Conservation (phyloP, 2,888 invertebrate genomes). For the Dexiosoma caninum region DNA sequence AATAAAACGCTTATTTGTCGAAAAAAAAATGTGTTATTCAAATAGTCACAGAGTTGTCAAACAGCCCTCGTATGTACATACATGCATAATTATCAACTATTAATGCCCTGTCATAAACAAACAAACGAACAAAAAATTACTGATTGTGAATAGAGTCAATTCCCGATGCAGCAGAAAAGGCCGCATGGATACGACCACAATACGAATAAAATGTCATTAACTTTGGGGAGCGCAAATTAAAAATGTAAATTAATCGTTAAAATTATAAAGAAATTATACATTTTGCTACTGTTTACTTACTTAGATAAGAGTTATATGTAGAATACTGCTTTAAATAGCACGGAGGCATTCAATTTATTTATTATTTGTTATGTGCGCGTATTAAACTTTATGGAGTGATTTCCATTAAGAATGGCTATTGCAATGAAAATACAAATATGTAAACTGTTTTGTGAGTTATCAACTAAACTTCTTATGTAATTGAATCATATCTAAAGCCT, state of each 20-base stretch:
- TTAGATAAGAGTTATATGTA: slow-evolving; percentile 29
- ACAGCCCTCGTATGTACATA: too few species aligned
- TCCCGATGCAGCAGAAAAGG: background rate
- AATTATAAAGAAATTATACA: slow-evolving; percentile 21
- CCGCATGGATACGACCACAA: slow-evolving; percentile 3
- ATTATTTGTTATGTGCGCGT: background rate
- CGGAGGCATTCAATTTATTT: slow-evolving; percentile 21
- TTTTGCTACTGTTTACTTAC: slow-evolving; percentile 3
- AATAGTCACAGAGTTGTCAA: too few species aligned
- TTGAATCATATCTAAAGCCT: too few species aligned
- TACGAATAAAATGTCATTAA: slow-evolving; percentile 58
- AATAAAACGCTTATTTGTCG: too few species aligned
- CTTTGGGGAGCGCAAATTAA: slow-evolving; percentile 56
- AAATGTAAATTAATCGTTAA: slow-evolving; percentile 38
- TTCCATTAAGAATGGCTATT: too few species aligned
- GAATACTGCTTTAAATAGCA: slow-evolving; percentile 6
- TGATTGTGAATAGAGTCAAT: slow-evolving; percentile 31
- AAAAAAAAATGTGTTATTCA: too few species aligned
- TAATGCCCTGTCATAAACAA: background rate
- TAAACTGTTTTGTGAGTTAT: too few species aligned
- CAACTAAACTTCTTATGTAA: too few species aligned
- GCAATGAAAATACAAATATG: too few species aligned
- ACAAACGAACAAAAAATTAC: slow-evolving; percentile 2
- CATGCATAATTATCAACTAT: background rate
- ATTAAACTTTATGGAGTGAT: background rate